Conservation (phyloP, 2,888 invertebrate species). For the Beris morrisii region DNA sequence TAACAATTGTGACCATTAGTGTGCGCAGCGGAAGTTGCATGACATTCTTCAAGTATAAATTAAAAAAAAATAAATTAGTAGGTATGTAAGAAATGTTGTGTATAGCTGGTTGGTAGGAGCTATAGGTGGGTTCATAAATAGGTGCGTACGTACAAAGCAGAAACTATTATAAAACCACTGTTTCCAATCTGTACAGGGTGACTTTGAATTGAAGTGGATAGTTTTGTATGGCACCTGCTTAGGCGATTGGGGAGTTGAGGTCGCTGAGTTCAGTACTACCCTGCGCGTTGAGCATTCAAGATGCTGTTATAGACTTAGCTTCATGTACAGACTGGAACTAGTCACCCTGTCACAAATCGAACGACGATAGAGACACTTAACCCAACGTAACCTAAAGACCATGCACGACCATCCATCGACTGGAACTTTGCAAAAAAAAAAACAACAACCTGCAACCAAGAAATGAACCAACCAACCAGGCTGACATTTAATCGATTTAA, state of each 20-base stretch:
- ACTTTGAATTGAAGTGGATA: background rate
- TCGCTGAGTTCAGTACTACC: too few species aligned
- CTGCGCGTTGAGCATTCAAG: too few species aligned
- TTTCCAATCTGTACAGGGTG: background rate
- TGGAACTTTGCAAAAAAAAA: constrained; percentile 22
- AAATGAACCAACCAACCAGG: constrained; percentile 25
- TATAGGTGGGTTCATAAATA: too few species aligned
- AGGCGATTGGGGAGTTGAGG: too few species aligned
- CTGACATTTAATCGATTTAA: constrained; percentile 40
- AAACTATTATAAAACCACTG: background rate
- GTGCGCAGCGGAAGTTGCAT: constrained; percentile 31
- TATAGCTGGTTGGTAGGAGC: background rate
- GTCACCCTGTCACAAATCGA: too few species aligned
- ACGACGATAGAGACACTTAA: too few species aligned
- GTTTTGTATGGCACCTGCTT: too few species aligned
- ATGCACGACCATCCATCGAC: too few species aligned
- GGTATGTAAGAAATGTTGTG: background rate
- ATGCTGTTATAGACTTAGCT: too few species aligned
- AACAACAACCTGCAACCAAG: constrained; percentile 23
- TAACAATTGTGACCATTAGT: constrained; percentile 16
- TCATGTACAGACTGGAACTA: too few species aligned
- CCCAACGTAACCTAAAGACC: too few species aligned
- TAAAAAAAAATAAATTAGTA: constrained; percentile 5
- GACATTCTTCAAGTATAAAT: constrained; percentile 29
- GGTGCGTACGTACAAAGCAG: background rate